Percentiles rank a stretch among this genome's conserved stretches.
Evolutionary conservation across 2,888 invertebrate species (phyloP).

Genomic region (Protophormia terraenovae): DNA sequence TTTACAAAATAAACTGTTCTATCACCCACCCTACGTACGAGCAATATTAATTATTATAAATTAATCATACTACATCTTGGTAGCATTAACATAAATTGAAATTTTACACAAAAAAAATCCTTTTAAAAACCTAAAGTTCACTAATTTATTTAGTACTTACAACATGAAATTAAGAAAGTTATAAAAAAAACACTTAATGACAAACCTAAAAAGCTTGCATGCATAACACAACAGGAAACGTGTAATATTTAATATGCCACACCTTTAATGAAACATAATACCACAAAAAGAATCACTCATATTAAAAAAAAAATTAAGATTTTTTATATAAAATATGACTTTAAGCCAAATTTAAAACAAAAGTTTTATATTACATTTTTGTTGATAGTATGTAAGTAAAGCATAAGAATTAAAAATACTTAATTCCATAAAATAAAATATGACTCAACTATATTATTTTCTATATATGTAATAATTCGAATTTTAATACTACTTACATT

Average conservation of each 20-base stretch:
- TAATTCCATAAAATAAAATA: not conserved
- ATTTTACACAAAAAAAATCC: not conserved
- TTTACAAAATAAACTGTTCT: not conserved
- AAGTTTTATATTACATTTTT: too few species aligned
- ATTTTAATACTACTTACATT: not conserved
- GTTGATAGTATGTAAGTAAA: too few species aligned
- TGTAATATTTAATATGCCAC: slow-evolving; percentile 17
- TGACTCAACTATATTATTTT: not conserved
- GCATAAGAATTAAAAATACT: too few species aligned
- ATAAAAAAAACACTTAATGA: not conserved
- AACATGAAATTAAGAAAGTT: not conserved
- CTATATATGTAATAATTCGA: not conserved
- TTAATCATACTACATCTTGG: not conserved
- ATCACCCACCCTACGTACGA: not conserved
- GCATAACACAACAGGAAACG: slow-evolving; percentile 34
- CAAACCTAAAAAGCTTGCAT: not conserved
- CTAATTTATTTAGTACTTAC: not conserved
- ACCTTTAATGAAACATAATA: not conserved
- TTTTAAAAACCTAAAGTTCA: not conserved
- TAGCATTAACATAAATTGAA: not conserved
- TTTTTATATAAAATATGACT: not conserved
- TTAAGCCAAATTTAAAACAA: not conserved
- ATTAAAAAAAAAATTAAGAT: not conserved
- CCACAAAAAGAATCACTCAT: not conserved
- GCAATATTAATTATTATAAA: not conserved